phyloP scores from a whole-genome alignment of 2,797 vertebrate genomes.

The Pipistrellus nathusii region DNA sequence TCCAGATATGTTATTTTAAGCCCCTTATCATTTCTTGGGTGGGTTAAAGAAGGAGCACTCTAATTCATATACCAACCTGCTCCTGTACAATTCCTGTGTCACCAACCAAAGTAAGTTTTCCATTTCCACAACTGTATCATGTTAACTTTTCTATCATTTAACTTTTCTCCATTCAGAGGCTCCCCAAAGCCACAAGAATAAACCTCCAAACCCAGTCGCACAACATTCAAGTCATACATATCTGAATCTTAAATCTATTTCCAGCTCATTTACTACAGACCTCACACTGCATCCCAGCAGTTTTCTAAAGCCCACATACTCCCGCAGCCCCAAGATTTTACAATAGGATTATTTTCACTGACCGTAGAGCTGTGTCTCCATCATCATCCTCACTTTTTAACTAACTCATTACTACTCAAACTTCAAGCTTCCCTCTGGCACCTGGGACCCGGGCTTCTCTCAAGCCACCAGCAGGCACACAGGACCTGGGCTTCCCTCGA shows the following conservation, averaged over 20 bases:
- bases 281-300: not conserved
- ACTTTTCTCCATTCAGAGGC: not conserved
- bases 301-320: not conserved
- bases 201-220: not conserved
- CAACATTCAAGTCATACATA: not conserved
- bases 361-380: not conserved
- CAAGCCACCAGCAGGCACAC: no score
- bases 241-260: not conserved
- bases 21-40: not conserved
- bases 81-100: not conserved
- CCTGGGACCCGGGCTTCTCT: no score
- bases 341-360: not conserved
- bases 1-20: not conserved
- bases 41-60: not conserved
- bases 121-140: not conserved
- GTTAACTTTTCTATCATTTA: not conserved
- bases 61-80: not conserved
- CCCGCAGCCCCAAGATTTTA: not conserved
- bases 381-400: not conserved
- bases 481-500: no score
- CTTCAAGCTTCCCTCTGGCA: not conserved
- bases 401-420: not conserved
- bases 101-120: slow-evolving; percentile 15
- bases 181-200: not conserved
- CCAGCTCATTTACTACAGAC: not conserved